A percentile compares a stretch with the other conserved stretches of the same genome.
Evolutionary conservation across 2,113 vertebrate genomes (phyloP).

Genomic region (Megaceryle torquata): DNA sequence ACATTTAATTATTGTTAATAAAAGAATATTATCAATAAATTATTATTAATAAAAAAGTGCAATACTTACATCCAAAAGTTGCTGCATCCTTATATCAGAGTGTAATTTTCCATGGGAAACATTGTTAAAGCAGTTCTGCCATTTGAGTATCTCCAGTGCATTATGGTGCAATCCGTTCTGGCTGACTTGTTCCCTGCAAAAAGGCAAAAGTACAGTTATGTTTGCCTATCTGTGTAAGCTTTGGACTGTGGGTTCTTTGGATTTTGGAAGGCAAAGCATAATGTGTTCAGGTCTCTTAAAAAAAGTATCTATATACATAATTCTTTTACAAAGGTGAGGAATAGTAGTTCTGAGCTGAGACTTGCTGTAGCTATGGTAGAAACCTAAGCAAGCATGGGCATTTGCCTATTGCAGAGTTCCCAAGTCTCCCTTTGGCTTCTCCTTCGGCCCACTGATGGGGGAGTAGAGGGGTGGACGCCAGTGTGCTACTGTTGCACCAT

Average conservation of each 20-base stretch:
- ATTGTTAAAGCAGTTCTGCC: neutral
- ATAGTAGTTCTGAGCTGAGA: neutral
- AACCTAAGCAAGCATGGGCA: neutral
- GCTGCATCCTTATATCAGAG: neutral
- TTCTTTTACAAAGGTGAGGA: neutral
- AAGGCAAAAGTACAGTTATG: neutral
- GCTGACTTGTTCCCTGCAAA: neutral
- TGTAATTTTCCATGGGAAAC: neutral
- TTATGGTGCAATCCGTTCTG: neutral
- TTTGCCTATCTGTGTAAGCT: neutral
- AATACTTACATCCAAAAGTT: neutral
- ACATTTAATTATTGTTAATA: no score
- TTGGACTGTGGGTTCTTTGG: neutral
- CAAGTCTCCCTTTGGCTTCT: neutral
- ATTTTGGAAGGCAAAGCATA: neutral
- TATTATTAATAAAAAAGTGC: neutral
- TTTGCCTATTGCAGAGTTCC: neutral
- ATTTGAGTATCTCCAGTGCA: neutral
- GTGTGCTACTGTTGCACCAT: neutral
- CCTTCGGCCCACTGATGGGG: neutral
- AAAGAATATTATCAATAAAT: no score
- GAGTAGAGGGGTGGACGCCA: no score
- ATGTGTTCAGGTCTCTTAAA: neutral
- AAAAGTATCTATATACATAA: neutral
- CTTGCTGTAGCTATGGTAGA: neutral